Evolutionary conservation across 1,140 invertebrate species (phyloP).

Genomic region (Atta texana): DNA sequence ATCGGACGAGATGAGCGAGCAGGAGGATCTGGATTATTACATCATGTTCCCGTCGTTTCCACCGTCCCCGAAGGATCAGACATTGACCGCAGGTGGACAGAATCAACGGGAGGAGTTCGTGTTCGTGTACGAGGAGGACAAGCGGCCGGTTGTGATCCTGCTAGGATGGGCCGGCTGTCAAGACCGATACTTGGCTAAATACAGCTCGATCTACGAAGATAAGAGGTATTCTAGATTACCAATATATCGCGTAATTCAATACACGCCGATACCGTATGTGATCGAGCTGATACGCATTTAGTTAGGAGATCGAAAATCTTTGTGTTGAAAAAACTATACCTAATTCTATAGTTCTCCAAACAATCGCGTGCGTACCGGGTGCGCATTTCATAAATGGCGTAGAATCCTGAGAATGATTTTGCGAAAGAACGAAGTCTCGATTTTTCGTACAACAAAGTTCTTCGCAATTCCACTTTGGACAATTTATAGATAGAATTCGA

Average conservation of each 20-base stretch:
- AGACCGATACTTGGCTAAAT: constrained; percentile 92
- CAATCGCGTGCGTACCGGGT: neutral
- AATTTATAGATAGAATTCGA: neutral
- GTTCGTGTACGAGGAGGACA: constrained; percentile 87
- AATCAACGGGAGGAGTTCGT: constrained; percentile 86
- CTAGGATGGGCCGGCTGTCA: constrained; percentile 93
- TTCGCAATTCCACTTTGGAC: neutral
- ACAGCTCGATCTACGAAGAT: constrained; percentile 92
- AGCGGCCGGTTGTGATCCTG: constrained; percentile 90
- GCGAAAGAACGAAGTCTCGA: neutral
- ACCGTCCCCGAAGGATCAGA: constrained; percentile 76
- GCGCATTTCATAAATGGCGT: neutral
- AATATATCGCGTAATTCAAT: neutral
- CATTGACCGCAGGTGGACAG: constrained; percentile 72
- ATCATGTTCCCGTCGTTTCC: constrained; percentile 88
- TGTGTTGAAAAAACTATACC: neutral
- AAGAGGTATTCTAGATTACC: constrained; percentile 87
- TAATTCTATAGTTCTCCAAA: neutral
- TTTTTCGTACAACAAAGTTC: neutral
- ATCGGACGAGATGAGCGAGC: constrained; percentile 75
- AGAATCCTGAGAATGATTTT: neutral
- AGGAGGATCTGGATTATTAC: constrained; percentile 88
- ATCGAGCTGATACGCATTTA: neutral
- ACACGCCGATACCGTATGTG: neutral
- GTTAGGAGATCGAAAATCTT: neutral